Percentiles rank a stretch among this genome's conserved stretches.
Conservation (phyloP, 1,140 invertebrate species). For the Danaus melanippus region DNA sequence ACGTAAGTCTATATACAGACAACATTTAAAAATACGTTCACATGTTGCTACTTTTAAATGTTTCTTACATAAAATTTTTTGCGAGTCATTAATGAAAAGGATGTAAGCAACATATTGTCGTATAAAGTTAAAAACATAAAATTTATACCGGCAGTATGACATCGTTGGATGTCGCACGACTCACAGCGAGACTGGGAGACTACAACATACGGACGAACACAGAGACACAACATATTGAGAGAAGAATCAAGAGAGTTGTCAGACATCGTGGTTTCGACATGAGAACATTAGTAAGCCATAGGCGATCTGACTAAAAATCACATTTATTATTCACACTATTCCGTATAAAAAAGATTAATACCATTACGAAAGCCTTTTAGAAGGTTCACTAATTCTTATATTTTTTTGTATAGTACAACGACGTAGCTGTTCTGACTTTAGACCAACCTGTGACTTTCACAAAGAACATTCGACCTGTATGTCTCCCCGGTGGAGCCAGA, state of each 20-base stretch:
- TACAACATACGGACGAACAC: conserved; percentile 83
- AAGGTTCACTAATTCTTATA: background rate
- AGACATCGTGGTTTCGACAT: conserved; percentile 88
- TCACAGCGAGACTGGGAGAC: conserved; percentile 86
- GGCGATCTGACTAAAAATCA: too few species aligned
- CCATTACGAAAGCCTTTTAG: too few species aligned
- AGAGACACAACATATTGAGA: conserved; percentile 82
- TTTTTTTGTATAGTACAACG: conserved; percentile 80
- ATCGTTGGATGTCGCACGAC: conserved; percentile 86
- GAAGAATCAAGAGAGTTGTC: conserved; percentile 85
- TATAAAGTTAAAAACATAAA: too few species aligned
- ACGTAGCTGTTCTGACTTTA: conserved; percentile 88
- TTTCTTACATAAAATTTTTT: too few species aligned
- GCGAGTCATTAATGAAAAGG: too few species aligned
- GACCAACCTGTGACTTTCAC: conserved; percentile 83
- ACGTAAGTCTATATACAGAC: background rate
- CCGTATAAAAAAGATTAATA: too few species aligned
- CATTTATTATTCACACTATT: too few species aligned
- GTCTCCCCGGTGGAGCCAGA: conserved; percentile 78
- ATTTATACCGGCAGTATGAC: conserved; percentile 79
- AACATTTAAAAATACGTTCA: background rate
- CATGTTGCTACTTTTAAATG: conserved; percentile 30
- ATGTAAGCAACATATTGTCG: too few species aligned
- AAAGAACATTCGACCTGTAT: conserved; percentile 85
- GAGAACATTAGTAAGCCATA: conserved; percentile 78